Evolutionary conservation across 2,113 vertebrate species (phyloP), one percentile per base, ranked within the genome.

Genomic region (Ivindomyrus marchei): DNA sequence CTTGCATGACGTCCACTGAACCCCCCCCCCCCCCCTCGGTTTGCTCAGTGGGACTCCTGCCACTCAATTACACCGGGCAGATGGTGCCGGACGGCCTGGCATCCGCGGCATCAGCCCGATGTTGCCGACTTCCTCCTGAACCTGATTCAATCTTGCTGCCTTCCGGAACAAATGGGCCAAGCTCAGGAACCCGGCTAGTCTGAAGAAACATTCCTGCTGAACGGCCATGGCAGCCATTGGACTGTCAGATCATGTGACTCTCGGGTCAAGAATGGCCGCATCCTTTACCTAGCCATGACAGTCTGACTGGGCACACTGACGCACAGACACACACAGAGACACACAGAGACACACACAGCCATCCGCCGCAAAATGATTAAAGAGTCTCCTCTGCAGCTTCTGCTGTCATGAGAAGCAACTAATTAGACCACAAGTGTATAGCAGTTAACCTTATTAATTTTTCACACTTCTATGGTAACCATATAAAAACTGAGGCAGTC

Each of bases 11-110:
- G 52, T 17, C 46, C 47, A 15, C 77, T 86, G 47, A 13, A 58
- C 56, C 91, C 92, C 94, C 91, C 91, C 88, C 91, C 88, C 53
- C 56, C 5, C 47, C 2, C 17, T 3, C 10, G 24, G 24, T 58
- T 15, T 27, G 31, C 89, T 87, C 62, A 31, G 36, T 87, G 93
- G 93, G 94, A 94, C 95, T 95, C 95, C 89, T 90, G 95, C 95
- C 95, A 96, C 94, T 95, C 96, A 95, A 96, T 96, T 96, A 96
- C 91, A 92, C 87, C 93, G 92, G 94, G 95, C 96, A 96, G 95
- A 96, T 96, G 96, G 95, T 93, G 91, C 93, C 91, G 92, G 94
- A 94, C 94, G 92, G 93, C 92, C 94, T 92, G 93, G 93, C 94
- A 95, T 96, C 94, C 93, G 95, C 94, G 96, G 95, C 95, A 91